Conservation (phyloP, 2,113 vertebrate genomes). For the Ceratotherium simum region DNA sequence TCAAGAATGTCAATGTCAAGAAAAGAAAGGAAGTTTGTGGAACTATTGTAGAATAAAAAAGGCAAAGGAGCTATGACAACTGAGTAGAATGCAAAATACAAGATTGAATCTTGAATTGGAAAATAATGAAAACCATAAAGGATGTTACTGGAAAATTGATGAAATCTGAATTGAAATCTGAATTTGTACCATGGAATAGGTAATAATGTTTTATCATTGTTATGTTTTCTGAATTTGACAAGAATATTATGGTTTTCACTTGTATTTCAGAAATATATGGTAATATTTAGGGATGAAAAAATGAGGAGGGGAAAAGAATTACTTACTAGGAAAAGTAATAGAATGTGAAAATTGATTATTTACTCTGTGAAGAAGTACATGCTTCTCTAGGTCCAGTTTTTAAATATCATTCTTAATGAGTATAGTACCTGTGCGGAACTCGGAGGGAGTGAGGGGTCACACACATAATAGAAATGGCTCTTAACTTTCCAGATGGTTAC, state of each 20-base stretch:
- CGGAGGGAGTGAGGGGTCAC: not conserved
- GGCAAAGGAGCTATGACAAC: not conserved
- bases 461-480: not conserved
- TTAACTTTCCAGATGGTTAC: not conserved
- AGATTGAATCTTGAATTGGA: not conserved
- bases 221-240: not conserved
- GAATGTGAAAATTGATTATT: not conserved
- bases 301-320: not conserved
- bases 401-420: not conserved
- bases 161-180: not conserved
- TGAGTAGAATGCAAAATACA: not conserved
- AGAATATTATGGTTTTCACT: not conserved
- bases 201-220: not conserved
- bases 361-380: not conserved
- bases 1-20: not conserved
- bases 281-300: not conserved
- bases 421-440: rapidly evolving
- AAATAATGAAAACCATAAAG: not conserved
- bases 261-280: not conserved
- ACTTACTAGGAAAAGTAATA: not conserved
- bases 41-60: not conserved
- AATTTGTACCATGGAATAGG: not conserved
- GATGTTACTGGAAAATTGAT: not conserved
- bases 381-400: not conserved
- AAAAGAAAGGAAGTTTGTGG: not conserved